phyloP scores from a whole-genome alignment of 2,888 invertebrate genomes.

The Glaucopsyche alexis region DNA sequence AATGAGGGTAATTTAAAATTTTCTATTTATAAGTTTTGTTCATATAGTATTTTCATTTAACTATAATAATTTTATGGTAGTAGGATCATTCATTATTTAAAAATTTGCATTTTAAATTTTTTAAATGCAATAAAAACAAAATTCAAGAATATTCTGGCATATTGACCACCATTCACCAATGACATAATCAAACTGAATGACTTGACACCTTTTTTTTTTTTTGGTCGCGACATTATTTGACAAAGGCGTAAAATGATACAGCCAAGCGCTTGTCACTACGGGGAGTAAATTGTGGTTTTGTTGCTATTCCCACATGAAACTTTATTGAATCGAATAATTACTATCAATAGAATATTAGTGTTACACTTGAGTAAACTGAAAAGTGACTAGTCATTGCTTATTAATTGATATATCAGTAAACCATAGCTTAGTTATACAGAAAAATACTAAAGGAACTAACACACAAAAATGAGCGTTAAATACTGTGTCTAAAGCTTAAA shows the following conservation, averaged over 20 bases:
- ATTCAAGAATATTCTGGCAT: slow-evolving; percentile 30
- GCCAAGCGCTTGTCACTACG: slow-evolving; percentile 20
- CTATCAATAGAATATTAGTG: slow-evolving; percentile 34
- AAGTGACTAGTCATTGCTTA: background rate
- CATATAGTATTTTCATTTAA: no score
- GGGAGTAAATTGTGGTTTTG: slow-evolving; percentile 30
- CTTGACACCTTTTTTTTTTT: slow-evolving; percentile 26
- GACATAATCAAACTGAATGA: slow-evolving; percentile 37
- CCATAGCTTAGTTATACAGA: background rate
- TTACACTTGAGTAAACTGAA: slow-evolving; percentile 32
- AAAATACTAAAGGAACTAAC: background rate
- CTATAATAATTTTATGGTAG: no score
- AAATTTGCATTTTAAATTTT: no score
- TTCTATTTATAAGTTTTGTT: no score
- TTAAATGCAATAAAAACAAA: background rate
- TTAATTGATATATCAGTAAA: slow-evolving; percentile 12
- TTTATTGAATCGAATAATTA: slow-evolving; percentile 34
- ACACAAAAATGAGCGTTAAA: background rate
- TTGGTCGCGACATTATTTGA: background rate
- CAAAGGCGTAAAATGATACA: slow-evolving; percentile 20
- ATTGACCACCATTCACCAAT: slow-evolving; percentile 33
- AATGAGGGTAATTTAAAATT: background rate
- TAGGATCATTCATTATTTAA: no score
- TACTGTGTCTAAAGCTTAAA: background rate
- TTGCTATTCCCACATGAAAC: slow-evolving; percentile 33